Conservation (phyloP, 2,888 invertebrate genomes). For the Drosophila aldrichi region DNA sequence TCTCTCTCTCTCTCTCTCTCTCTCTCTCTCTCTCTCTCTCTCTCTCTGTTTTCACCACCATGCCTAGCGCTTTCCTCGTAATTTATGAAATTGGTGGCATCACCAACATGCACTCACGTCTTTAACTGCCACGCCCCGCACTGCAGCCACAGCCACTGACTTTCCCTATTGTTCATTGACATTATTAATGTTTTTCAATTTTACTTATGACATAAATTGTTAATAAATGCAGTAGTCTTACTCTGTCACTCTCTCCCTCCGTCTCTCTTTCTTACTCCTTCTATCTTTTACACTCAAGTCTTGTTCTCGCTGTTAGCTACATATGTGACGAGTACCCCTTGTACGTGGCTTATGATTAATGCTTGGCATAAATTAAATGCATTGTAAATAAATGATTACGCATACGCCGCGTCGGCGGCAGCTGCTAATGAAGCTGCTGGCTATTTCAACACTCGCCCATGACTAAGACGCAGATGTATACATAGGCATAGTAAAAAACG, state of each 20-base stretch:
- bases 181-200: conserved; percentile 76
- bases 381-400: conserved; percentile 76
- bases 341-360: conserved; percentile 63
- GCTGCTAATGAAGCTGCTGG: conserved; percentile 73
- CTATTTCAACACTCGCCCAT: conserved; percentile 49
- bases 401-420: conserved; percentile 58
- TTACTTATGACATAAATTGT: conserved; percentile 64
- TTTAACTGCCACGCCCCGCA: conserved; percentile 10
- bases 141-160: not conserved
- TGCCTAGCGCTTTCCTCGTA: conserved; percentile 11
- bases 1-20: too few relatives aligned
- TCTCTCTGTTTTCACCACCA: not conserved
- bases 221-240: conserved; percentile 67
- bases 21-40: not conserved
- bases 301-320: conserved; percentile 8
- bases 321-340: conserved; percentile 41
- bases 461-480: conserved; percentile 19
- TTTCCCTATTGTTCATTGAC: conserved; percentile 44
- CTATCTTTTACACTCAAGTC: not conserved
- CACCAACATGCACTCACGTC: conserved; percentile 65
- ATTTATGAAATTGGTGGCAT: conserved; percentile 57
- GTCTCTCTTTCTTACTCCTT: not conserved
- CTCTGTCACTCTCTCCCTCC: not conserved
- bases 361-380: conserved; percentile 72
- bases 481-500: not conserved